These are phyloP conservation scores for Thryonomys swinderianus DNA, from an alignment of 2,113 vertebrate genomes.

Conservation along the genomic window DNA sequence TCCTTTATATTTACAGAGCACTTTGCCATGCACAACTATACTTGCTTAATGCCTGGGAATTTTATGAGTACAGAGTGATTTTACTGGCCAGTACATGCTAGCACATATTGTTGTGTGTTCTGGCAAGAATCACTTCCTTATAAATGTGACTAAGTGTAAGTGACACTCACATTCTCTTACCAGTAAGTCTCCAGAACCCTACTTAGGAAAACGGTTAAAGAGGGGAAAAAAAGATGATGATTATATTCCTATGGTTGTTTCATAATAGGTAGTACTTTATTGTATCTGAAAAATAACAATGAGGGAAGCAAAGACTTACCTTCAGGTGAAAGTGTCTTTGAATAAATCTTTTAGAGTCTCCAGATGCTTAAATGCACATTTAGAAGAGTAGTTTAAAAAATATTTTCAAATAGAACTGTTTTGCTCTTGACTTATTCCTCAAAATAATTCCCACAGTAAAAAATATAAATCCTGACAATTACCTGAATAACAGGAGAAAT, in stretches of 20 bases:
- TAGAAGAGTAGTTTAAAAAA: slow-evolving; percentile 1
- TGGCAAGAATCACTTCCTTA: slow-evolving; percentile 43
- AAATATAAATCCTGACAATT: slow-evolving; percentile 78
- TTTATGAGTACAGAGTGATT: slow-evolving; percentile 53
- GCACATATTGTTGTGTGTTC: not conserved
- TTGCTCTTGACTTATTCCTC: slow-evolving; percentile 69
- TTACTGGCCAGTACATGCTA: slow-evolving; percentile 40
- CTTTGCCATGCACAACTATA: slow-evolving; percentile 13
- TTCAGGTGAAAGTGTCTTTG: slow-evolving; percentile 48
- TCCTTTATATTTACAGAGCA: slow-evolving; percentile 46
- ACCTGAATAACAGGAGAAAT: slow-evolving; percentile 78
- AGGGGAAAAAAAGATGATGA: not conserved
- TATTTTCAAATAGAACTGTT: slow-evolving; percentile 49
- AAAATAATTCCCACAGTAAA: slow-evolving; percentile 59
- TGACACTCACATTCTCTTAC: not conserved
- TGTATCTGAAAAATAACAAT: slow-evolving; percentile 50
- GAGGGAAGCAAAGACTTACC: slow-evolving; percentile 43
- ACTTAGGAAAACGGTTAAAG: not conserved
- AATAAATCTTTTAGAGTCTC: slow-evolving; percentile 55
- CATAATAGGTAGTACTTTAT: not conserved
- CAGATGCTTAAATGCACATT: slow-evolving; percentile 68
- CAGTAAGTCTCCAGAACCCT: not conserved
- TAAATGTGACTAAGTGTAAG: not conserved
- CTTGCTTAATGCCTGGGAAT: slow-evolving; percentile 46
- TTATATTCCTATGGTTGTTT: not conserved